Percentiles rank a stretch among this genome's conserved stretches.
These are phyloP conservation scores for Callospermophilus lateralis DNA, from an alignment of 2,113 vertebrate genomes.

Conservation along the genomic window DNA sequence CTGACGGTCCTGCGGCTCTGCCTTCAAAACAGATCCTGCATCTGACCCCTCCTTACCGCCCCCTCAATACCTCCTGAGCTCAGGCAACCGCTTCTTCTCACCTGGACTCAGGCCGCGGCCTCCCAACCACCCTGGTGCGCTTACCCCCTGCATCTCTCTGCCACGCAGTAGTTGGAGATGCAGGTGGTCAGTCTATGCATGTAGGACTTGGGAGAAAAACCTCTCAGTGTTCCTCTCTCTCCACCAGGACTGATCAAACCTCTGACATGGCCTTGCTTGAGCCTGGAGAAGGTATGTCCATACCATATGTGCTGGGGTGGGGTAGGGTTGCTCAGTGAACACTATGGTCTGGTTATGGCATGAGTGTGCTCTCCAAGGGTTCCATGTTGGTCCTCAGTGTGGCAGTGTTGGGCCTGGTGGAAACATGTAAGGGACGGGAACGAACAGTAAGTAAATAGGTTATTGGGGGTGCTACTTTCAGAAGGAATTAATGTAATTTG, in stretches of 20 bases:
- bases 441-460: not conserved
- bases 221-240: not conserved
- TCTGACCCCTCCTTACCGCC: not conserved
- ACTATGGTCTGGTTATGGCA: not conserved
- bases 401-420: too few relatives aligned
- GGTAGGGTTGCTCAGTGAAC: rapidly evolving
- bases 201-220: not conserved
- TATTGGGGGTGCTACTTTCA: not conserved
- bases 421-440: not conserved
- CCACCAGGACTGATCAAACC: not conserved
- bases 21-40: not conserved
- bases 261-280: too few relatives aligned
- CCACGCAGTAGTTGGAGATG: not conserved
- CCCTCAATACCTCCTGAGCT: not conserved
- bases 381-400: too few relatives aligned
- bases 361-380: not conserved
- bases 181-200: not conserved
- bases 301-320: too few relatives aligned
- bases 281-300: not conserved
- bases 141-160: not conserved
- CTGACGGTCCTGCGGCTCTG: not conserved
- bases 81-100: not conserved
- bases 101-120: not conserved
- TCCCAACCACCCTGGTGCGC: rapidly evolving
- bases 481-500: not conserved